Evolutionary conservation across 2,888 invertebrate genomes (phyloP).

Genomic region (Catocala fraxini): DNA sequence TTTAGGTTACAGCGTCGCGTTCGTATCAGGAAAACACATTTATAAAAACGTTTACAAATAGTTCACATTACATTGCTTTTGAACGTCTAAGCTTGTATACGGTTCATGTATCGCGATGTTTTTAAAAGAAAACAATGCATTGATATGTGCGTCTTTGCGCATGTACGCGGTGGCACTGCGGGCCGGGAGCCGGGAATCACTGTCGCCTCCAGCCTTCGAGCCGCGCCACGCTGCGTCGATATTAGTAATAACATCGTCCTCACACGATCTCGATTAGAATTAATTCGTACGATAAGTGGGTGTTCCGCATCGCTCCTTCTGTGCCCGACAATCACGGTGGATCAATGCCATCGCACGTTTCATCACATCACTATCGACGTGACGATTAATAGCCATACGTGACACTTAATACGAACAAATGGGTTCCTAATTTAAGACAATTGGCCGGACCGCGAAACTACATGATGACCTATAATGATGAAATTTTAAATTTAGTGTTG

Average conservation of each 20-base stretch:
- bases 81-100: slow-evolving; percentile 48
- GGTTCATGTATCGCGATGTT: slow-evolving; percentile 65
- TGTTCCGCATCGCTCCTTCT: slow-evolving; percentile 48
- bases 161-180: slow-evolving; percentile 63
- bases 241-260: slow-evolving; percentile 47
- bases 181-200: slow-evolving; percentile 31
- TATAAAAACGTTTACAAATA: slow-evolving; percentile 47
- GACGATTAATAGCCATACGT: slow-evolving; percentile 66
- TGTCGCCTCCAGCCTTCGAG: slow-evolving; percentile 22
- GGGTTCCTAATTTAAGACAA: slow-evolving; percentile 79
- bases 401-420: slow-evolving; percentile 75
- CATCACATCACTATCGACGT: slow-evolving; percentile 55
- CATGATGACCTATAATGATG: slow-evolving; percentile 49
- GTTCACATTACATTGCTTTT: slow-evolving; percentile 57
- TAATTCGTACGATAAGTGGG: slow-evolving; percentile 48
- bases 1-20: slow-evolving; percentile 47
- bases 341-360: slow-evolving; percentile 48
- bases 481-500: slow-evolving; percentile 57
- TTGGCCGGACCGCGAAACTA: slow-evolving; percentile 68
- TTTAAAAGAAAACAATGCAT: slow-evolving; percentile 54
- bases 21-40: slow-evolving; percentile 56
- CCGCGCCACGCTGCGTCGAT: slow-evolving; percentile 33
- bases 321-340: slow-evolving; percentile 44
- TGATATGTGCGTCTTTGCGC: slow-evolving; percentile 70
- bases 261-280: slow-evolving; percentile 55